Percentiles rank a stretch among this genome's conserved stretches.
These are phyloP conservation scores for Catamblyrhynchus diadema DNA, from an alignment of 2,797 vertebrate species.

Conservation along the genomic window DNA sequence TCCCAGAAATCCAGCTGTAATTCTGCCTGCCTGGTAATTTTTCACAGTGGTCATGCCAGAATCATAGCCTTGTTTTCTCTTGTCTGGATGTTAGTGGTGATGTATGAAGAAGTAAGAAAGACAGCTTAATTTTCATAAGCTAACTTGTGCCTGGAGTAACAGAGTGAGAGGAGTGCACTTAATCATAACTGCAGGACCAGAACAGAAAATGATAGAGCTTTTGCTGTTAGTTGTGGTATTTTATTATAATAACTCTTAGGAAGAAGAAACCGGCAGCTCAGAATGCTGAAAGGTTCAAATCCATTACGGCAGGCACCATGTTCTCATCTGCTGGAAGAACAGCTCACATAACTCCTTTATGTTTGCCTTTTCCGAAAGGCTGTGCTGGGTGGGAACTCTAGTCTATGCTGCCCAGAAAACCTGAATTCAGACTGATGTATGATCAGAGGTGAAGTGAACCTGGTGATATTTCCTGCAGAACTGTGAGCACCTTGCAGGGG, in stretches of 20 bases:
- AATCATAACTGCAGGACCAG: conserved; percentile 65
- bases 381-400: not conserved
- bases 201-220: conserved; percentile 57
- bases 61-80: conserved; percentile 52
- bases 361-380: not conserved
- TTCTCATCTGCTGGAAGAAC: not conserved
- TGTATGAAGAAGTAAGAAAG: conserved; percentile 70
- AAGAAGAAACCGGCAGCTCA: not conserved
- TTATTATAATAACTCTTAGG: conserved; percentile 56
- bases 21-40: conserved; percentile 22
- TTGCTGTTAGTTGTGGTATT: conserved; percentile 58
- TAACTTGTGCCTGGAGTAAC: conserved; percentile 65
- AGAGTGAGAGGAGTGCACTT: conserved; percentile 32
- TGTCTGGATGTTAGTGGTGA: conserved; percentile 70
- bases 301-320: not conserved
- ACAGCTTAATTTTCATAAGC: conserved; percentile 76
- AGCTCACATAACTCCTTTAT: not conserved
- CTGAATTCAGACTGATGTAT: not conserved
- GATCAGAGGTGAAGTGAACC: not conserved
- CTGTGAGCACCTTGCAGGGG: not conserved
- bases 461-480: not conserved
- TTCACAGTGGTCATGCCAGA: not conserved
- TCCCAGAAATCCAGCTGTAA: not conserved
- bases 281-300: not conserved
- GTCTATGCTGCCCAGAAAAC: not conserved